Evolutionary conservation across 2,113 vertebrate species (phyloP), one percentile per base, ranked within the genome.

Genomic region (Amblyopsis rosae): DNA sequence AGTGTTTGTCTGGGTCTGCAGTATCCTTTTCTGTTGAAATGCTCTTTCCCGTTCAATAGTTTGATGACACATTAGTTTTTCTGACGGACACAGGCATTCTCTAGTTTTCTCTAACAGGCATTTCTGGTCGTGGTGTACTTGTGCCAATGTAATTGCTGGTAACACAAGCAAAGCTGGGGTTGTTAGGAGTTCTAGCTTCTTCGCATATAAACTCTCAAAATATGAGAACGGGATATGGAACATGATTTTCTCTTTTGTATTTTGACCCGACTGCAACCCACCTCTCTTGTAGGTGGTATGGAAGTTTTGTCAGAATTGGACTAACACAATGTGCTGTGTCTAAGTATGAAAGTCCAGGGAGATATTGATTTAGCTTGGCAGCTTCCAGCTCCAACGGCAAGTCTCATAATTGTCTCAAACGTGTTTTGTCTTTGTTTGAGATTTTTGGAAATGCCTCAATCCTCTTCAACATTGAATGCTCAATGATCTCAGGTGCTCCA

Each of bases 1-100:
- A 76, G 9, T 65, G 26, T 65, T 67, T 81, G 11, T 65, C 57
- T 46, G 46, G 17, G 57, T 75, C 32, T 12, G 32, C 67, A 26
- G 41, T 41, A 4, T 53, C 63, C 12, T 10, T 58, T 3, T 12
- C 35, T 46, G 12, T 3, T 41, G 9, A 13, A n/a, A 3, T 61
- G 13, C 12, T 47, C 15, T 16, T 10, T 9, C 12, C n/a, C 3
- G 2, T 10, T 58, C 19, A 3, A 3, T 2, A 12, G 4, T 10
- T 9, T 10, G 16, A 9, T 57, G 16, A 19, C 9, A 57, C 12
- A 9, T 12, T 11, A 0, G 55, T 57, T 19, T 26, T 57, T n/a
- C 55, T 10, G 16, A 57, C 1, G 10, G 55, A 26, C 26, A 57
- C 9, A 11, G 16, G 9, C 3, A 26, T n/a, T 9, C 26, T 12